These are phyloP conservation scores for Anhinga anhinga DNA, from an alignment of 2,113 vertebrate species.

Conservation along the genomic window DNA sequence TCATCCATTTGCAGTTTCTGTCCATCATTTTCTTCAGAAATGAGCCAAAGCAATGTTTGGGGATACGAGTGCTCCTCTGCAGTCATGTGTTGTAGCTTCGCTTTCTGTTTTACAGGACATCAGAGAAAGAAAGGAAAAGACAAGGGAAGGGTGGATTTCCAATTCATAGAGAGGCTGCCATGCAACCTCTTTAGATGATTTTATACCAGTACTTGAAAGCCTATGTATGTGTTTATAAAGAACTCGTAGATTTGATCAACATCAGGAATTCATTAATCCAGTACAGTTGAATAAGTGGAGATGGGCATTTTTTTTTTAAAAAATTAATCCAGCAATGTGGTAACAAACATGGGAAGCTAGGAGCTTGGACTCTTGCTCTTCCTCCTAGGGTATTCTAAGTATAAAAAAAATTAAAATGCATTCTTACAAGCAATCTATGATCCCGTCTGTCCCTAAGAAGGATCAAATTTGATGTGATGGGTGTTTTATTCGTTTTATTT, in stretches of 20 bases:
- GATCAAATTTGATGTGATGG: background rate
- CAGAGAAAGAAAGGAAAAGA: background rate
- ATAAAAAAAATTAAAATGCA: background rate
- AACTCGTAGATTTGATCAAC: background rate
- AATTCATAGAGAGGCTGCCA: background rate
- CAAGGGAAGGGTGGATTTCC: background rate
- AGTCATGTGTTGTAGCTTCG: rapidly evolving
- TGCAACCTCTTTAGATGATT: background rate
- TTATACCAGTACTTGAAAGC: background rate
- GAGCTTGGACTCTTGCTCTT: background rate
- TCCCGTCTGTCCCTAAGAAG: background rate
- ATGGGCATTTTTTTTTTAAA: background rate
- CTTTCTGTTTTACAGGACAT: background rate
- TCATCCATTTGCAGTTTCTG: background rate
- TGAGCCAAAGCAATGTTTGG: background rate
- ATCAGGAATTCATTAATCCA: background rate
- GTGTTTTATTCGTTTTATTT: background rate
- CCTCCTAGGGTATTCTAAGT: background rate
- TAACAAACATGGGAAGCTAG: background rate
- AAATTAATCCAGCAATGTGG: background rate
- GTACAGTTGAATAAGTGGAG: background rate
- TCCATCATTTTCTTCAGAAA: background rate
- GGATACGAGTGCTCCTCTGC: background rate
- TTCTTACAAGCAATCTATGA: background rate
- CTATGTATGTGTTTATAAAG: background rate